Conservation (phyloP, 2,888 invertebrate species). For the Gisinianus flammeolus region DNA sequence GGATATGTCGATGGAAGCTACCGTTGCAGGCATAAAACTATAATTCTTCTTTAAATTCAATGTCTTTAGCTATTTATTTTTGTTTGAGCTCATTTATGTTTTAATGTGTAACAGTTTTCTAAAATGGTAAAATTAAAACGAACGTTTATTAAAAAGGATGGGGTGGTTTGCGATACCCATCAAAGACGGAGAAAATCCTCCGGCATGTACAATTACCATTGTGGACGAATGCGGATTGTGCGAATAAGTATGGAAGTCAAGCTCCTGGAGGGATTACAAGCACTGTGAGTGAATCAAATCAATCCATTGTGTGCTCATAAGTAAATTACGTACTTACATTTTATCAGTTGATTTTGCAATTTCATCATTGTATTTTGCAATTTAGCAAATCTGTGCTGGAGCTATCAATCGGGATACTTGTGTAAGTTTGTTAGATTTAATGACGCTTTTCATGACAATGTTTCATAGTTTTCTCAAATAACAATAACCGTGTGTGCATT, state of each 20-base stretch:
- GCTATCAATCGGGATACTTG: conserved; percentile 83
- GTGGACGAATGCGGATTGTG: conserved; percentile 80
- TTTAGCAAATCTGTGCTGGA: conserved; percentile 87
- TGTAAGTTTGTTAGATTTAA: conserved; percentile 70
- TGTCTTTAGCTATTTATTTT: too few relatives aligned
- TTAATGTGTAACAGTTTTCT: neutral
- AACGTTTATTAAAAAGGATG: too few relatives aligned
- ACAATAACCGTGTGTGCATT: too few relatives aligned
- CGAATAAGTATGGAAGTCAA: conserved; percentile 78
- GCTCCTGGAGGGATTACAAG: conserved; percentile 88
- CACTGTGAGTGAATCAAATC: too few relatives aligned
- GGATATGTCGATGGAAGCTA: neutral
- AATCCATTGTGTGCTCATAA: too few relatives aligned
- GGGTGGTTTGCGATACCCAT: conserved; percentile 1
- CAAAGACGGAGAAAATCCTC: conserved; percentile 78
- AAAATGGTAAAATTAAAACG: neutral
- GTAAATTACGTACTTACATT: too few relatives aligned
- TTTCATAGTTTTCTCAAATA: too few relatives aligned
- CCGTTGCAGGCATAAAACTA: neutral
- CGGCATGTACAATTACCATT: conserved; percentile 85
- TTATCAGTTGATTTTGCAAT: too few relatives aligned
- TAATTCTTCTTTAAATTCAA: too few relatives aligned
- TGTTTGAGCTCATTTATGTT: neutral
- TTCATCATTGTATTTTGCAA: too few relatives aligned
- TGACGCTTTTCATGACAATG: too few relatives aligned